Evolutionary conservation across 2,797 vertebrate genomes (phyloP), one percentile per base, ranked within the genome.

Genomic region (Sebastolobus altivelis): DNA sequence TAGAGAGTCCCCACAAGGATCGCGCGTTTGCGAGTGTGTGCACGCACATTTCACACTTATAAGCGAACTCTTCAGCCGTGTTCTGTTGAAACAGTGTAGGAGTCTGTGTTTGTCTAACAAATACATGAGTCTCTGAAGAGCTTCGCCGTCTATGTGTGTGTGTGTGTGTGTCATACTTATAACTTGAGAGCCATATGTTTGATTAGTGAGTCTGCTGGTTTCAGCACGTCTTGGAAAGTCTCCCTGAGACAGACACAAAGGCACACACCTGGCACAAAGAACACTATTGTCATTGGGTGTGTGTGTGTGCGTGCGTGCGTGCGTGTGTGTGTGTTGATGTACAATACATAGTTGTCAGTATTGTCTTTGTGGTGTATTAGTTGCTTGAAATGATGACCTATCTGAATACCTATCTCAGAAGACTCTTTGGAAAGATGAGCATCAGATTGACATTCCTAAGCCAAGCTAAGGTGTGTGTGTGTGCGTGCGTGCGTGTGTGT

Each of bases 81-180:
- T 83, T 78, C 49, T 75, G 35, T 86, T 76, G 31, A 78, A 78
- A 56, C 27, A 56, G 33, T 22, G 35, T 22, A 61, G 61, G 65
- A 40, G 85, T 84, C 80, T 85, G 55, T 83, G 88, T 92, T 89
- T 91, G 78, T 88, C 25, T 67, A 73, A 83, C 72, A 76, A 79
- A 80, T 72, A 52, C 62, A 80, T n/a, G 20, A 62, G 58, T 82
- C 59, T 60, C n/a, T 62, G 25, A 65, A 58, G 40, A 58, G 29
- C 65, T 59, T 14, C 2, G 38, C 12, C 10, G 43, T 72, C 27
- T 27, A 38, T 67, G 20, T 18, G 5, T 29, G 25, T 29, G 18
- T 58, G 5, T 65, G 6, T 52, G 55, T 67, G 72, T 74, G 43
- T 62, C 43, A 25, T 35, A 25, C 27, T 78, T 54, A 18, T 35